Percentiles rank a stretch among this genome's conserved stretches.
These are phyloP conservation scores for Fulica atra DNA, from an alignment of 2,113 vertebrate genomes.

Conservation along the genomic window DNA sequence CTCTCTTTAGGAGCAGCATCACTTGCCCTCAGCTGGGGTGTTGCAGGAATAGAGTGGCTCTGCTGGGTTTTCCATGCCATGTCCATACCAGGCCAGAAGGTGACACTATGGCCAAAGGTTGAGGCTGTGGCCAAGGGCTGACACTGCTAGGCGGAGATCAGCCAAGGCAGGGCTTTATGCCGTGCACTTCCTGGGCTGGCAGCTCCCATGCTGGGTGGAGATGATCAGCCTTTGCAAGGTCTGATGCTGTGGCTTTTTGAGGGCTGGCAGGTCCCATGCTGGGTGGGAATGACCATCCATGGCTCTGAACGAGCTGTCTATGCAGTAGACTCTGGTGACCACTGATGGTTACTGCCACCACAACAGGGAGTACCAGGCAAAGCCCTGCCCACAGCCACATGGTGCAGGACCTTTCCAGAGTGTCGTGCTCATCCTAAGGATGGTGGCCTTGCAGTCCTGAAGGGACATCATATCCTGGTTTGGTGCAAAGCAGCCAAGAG, in stretches of 20 bases:
- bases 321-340: background rate
- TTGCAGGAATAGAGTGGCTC: background rate
- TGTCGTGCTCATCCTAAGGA: background rate
- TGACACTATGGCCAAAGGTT: accelerated
- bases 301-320: accelerated
- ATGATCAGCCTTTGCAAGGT: background rate
- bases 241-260: accelerated
- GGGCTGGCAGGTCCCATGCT: background rate
- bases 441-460: background rate
- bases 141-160: background rate
- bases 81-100: background rate
- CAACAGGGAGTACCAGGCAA: background rate
- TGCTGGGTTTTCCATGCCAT: background rate
- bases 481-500: background rate
- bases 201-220: background rate
- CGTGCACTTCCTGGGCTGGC: background rate
- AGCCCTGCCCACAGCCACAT: background rate
- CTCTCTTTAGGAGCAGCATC: background rate
- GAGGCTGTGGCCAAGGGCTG: accelerated
- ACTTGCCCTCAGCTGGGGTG: background rate
- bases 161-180: background rate
- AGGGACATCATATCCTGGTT: background rate
- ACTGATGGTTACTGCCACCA: accelerated
- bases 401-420: background rate
- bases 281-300: background rate